Percentiles rank a stretch among this genome's conserved stretches.
These are phyloP conservation scores for Heteromyza rotundicornis DNA, from an alignment of 2,888 invertebrate genomes.

Conservation along the genomic window DNA sequence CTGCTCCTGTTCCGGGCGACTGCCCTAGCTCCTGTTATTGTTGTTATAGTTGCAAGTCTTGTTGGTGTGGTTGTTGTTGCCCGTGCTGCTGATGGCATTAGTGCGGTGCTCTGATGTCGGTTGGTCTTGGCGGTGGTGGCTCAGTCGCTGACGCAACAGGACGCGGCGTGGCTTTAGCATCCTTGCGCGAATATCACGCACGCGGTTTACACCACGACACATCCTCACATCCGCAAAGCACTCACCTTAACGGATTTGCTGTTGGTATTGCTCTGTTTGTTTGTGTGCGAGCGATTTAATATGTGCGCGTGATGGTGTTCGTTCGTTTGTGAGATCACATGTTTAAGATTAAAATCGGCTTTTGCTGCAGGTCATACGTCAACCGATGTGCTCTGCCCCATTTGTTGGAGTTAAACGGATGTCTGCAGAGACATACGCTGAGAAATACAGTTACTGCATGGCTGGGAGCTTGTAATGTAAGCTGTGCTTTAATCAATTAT, in stretches of 20 bases:
- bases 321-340: constrained; percentile 7
- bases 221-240: background rate
- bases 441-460: too few species aligned
- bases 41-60: background rate
- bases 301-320: background rate
- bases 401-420: too few species aligned
- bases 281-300: background rate
- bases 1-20: too few species aligned
- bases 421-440: too few species aligned
- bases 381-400: too few species aligned
- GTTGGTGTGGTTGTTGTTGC: background rate
- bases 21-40: background rate
- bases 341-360: constrained; percentile 16
- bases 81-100: background rate
- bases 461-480: too few species aligned
- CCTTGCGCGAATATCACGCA: too few species aligned
- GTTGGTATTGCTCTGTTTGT: background rate
- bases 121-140: background rate
- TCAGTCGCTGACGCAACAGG: background rate
- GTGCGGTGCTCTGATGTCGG: background rate
- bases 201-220: too few species aligned
- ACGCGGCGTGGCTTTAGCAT: background rate
- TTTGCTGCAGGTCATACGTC: constrained; percentile 10
- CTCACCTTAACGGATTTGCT: background rate
- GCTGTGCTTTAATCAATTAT: too few species aligned